A percentile compares a stretch with the other conserved stretches of the same genome.
These are phyloP conservation scores for Ditula angustiorana DNA, from an alignment of 2,888 invertebrate genomes.

Conservation along the genomic window DNA sequence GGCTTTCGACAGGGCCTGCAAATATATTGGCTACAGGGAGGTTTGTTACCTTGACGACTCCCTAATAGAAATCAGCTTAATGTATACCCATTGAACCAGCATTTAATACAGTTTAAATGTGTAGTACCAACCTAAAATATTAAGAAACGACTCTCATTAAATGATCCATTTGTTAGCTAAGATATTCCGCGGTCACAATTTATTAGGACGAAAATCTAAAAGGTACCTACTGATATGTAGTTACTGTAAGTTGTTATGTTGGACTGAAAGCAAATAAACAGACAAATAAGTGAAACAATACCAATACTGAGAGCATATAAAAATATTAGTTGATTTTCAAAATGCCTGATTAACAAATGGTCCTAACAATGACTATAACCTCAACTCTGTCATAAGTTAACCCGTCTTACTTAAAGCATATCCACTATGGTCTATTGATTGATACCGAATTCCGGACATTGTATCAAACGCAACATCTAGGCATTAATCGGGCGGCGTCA, in stretches of 20 bases:
- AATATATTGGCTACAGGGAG: conserved; percentile 22
- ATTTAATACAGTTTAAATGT: neutral
- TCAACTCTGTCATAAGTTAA: neutral
- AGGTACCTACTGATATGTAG: too few species aligned
- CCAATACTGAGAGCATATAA: too few species aligned
- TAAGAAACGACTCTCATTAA: neutral
- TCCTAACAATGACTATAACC: too few species aligned
- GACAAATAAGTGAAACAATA: too few species aligned
- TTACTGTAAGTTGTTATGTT: too few species aligned
- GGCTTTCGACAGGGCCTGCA: conserved; percentile 19
- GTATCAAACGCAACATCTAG: conserved; percentile 41
- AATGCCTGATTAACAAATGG: neutral
- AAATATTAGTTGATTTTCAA: too few species aligned
- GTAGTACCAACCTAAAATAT: neutral
- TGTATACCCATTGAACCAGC: neutral
- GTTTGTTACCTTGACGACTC: conserved; percentile 31
- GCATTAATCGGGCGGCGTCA: conserved; percentile 56
- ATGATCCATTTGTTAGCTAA: too few species aligned
- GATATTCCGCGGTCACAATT: too few species aligned
- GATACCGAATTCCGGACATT: conserved; percentile 45
- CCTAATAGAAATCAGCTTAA: neutral
- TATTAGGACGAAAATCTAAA: too few species aligned
- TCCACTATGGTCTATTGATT: conserved; percentile 44
- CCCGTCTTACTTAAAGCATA: conserved; percentile 24
- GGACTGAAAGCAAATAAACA: too few species aligned